Base-by-base conservation (phyloP, 92 coral and sea anemone genomes). In the Hydrozoanthus gracilis region DNA sequence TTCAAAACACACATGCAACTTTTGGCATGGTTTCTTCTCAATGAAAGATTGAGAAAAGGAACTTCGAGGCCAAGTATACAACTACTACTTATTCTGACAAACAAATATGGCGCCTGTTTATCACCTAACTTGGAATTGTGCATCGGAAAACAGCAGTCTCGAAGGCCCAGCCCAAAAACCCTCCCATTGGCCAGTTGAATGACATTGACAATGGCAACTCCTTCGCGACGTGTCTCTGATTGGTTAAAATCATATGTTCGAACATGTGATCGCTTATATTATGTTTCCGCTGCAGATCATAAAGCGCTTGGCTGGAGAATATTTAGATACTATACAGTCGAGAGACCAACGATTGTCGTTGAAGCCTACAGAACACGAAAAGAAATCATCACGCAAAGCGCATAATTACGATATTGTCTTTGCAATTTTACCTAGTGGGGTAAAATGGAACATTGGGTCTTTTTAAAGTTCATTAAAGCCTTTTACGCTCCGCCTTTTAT, bases 91-190 rank as follows among this genome's bases (percentile, higher is more conserved):
- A 27, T 60, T 60, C 83, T 12, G 5, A 7, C 70, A 78, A 78
- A 78, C 83, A 78, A 78, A 78, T 60, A 78, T 78, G 83, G 83
- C 83, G 83, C 71, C 69, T 78, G 83, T 78, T 78, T 78, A 78
- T 78, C 71, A 44, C 50, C 82, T 15, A 78, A 60, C 83, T 56
- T 78, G 70, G 49, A 78, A 39, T 4, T 77, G 8, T 55, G 50
- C 11, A 49, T 58, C 10, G 70, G 83, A 68, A 58, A 56, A 44
- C 69, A 58, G 70, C n/a, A 27, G 39, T 44, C 83, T 4, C 45
- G 83, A 78, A 56, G 48, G 71, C 83, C 83, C 83, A 78, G 48
- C 83, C 83, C 83, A 60, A 77, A 77, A 69, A 62, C 54, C 54
- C 71, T 78, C 15, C 45, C 52, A 78, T 78, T 78, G 83, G 83